Evolutionary conservation across 1,140 invertebrate genomes (phyloP).

Genomic region (Zaprionus tsacasi): DNA sequence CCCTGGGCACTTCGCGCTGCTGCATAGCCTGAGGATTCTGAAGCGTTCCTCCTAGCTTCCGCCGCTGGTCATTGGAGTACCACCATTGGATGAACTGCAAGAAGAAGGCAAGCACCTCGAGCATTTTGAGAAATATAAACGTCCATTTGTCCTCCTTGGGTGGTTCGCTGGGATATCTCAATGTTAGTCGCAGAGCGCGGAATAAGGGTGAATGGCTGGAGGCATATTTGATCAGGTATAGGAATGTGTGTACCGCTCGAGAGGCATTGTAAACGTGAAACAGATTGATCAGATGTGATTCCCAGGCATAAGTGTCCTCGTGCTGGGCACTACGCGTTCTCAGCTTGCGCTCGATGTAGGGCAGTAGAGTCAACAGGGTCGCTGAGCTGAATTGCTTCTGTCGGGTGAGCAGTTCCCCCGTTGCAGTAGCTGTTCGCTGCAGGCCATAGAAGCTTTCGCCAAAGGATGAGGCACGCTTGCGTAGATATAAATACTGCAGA

Average conservation of each 20-base stretch:
- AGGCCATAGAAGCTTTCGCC: slow-evolving; percentile 81
- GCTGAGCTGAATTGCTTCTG: slow-evolving; percentile 66
- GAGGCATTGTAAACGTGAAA: slow-evolving; percentile 75
- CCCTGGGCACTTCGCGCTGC: slow-evolving; percentile 16
- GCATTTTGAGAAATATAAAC: slow-evolving; percentile 69
- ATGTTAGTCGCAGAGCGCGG: slow-evolving; percentile 54
- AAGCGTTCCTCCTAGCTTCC: slow-evolving; percentile 67
- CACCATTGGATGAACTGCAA: slow-evolving; percentile 83
- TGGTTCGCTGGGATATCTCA: slow-evolving; percentile 69
- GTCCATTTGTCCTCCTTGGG: slow-evolving; percentile 73
- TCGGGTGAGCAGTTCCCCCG: slow-evolving; percentile 58
- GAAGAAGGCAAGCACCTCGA: slow-evolving; percentile 79
- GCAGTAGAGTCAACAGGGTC: slow-evolving; percentile 63
- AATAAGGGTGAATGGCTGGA: slow-evolving; percentile 70
- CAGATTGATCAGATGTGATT: slow-evolving; percentile 54
- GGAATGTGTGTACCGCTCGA: slow-evolving; percentile 73
- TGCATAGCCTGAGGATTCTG: slow-evolving; percentile 61
- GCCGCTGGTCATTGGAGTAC: slow-evolving; percentile 78
- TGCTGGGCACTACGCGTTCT: slow-evolving; percentile 56
- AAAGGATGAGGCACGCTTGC: slow-evolving; percentile 75
- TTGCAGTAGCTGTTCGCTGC: slow-evolving; percentile 62
- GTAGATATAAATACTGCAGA: slow-evolving; percentile 74
- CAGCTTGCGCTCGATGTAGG: slow-evolving; percentile 71
- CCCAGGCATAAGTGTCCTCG: slow-evolving; percentile 56
- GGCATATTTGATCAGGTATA: slow-evolving; percentile 73